Conservation (phyloP, 1,140 invertebrate species). For the Armadillidium nasatum region DNA sequence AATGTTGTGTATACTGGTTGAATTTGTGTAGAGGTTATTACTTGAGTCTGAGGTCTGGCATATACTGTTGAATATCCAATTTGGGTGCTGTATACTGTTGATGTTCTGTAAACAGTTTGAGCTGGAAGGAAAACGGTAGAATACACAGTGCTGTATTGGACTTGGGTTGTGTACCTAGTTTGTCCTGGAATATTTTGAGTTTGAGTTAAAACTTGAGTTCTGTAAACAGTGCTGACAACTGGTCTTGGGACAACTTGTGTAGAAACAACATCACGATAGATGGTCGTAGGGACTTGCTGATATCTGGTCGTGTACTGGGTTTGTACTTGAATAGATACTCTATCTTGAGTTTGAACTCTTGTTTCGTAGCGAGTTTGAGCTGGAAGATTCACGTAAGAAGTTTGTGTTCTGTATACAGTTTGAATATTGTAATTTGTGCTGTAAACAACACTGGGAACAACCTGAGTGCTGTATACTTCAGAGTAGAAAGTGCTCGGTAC, state of each 20-base stretch:
- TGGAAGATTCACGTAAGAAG: neutral
- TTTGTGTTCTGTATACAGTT: conserved; percentile 1
- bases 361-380: neutral
- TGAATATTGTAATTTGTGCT: neutral
- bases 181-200: neutral
- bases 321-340: neutral
- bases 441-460: neutral
- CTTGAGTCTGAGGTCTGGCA: neutral
- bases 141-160: neutral
- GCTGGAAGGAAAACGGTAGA: neutral
- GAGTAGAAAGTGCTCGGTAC: neutral
- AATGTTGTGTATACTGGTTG: neutral
- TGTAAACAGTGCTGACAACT: neutral
- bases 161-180: neutral
- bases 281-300: neutral
- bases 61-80: neutral
- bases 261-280: neutral
- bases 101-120: neutral
- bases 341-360: neutral
- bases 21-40: neutral
- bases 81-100: neutral
- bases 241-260: neutral
- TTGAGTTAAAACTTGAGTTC: neutral
- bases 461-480: neutral
- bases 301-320: neutral